Conservation (phyloP, 92 coral and sea anemone genomes). For the Micromussa lordhowensis region DNA sequence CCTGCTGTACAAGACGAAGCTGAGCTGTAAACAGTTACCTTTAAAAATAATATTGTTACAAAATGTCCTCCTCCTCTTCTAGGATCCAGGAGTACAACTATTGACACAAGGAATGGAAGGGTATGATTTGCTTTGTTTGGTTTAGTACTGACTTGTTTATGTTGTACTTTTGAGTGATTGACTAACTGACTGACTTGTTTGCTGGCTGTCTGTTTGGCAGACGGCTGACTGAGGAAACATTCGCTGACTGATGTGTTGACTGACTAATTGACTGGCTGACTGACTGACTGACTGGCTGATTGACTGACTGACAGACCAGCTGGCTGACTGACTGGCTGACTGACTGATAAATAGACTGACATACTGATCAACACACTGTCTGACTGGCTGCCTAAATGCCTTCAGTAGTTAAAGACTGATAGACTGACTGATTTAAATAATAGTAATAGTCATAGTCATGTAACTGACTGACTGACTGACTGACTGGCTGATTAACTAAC, state of each 20-base stretch:
- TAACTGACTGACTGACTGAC: neutral
- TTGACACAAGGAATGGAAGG: neutral
- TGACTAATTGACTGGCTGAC: neutral
- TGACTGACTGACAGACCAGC: neutral
- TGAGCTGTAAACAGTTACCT: neutral
- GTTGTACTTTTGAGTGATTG: neutral
- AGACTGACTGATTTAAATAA: too few relatives aligned
- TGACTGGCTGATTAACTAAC: neutral
- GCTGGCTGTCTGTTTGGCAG: neutral
- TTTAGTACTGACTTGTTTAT: neutral
- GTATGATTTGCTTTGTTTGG: neutral
- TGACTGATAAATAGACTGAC: neutral
- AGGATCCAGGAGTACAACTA: conserved; percentile 10
- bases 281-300: neutral
- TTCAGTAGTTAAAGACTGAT: too few relatives aligned
- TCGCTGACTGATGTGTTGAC: too few relatives aligned
- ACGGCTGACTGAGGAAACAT: neutral
- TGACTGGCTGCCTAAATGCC: neutral
- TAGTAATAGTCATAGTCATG: too few relatives aligned
- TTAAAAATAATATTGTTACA: neutral
- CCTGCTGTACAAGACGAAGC: neutral
- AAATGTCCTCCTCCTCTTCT: neutral
- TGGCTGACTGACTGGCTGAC: neutral
- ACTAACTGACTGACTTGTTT: neutral
- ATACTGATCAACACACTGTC: neutral